phyloP scores from a whole-genome alignment of 2,888 invertebrate species.

The Ochropacha duplaris region DNA sequence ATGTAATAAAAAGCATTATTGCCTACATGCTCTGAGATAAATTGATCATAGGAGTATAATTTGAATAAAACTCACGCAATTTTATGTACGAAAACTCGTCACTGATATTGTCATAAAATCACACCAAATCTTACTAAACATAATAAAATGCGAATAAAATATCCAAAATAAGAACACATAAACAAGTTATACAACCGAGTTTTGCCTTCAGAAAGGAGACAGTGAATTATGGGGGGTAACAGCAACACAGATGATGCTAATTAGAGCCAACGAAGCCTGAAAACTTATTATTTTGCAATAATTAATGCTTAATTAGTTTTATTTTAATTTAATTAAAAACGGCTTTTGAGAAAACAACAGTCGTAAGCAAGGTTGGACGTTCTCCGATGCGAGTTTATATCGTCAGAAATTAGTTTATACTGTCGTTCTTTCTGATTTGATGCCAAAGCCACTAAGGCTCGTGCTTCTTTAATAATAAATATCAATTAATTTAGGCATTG shows the following conservation, averaged over 20 bases:
- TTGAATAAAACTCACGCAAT: neutral
- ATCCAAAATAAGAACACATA: neutral
- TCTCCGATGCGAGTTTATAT: neutral
- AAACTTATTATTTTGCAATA: conserved; percentile 40
- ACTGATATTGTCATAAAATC: neutral
- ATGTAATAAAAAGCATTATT: too few species aligned
- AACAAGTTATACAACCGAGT: neutral
- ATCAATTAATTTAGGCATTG: too few species aligned
- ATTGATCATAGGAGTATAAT: neutral
- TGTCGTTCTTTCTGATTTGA: too few species aligned
- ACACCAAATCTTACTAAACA: neutral
- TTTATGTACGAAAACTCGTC: neutral
- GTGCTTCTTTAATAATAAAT: too few species aligned
- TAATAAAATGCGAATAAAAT: neutral
- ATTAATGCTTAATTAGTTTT: conserved; percentile 35
- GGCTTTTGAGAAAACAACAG: neutral
- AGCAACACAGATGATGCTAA: conserved; percentile 20
- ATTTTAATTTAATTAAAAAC: conserved; percentile 2
- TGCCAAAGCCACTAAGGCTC: too few species aligned
- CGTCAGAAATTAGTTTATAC: too few species aligned
- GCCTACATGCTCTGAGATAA: neutral
- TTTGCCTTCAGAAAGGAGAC: conserved; percentile 1
- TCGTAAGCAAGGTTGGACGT: neutral
- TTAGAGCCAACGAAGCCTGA: conserved; percentile 29
- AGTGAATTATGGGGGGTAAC: conserved; percentile 1